A percentile compares a stretch with the other conserved stretches of the same genome.
These are phyloP conservation scores for Numida meleagris DNA, from an alignment of 2,113 vertebrate species.

Conservation along the genomic window DNA sequence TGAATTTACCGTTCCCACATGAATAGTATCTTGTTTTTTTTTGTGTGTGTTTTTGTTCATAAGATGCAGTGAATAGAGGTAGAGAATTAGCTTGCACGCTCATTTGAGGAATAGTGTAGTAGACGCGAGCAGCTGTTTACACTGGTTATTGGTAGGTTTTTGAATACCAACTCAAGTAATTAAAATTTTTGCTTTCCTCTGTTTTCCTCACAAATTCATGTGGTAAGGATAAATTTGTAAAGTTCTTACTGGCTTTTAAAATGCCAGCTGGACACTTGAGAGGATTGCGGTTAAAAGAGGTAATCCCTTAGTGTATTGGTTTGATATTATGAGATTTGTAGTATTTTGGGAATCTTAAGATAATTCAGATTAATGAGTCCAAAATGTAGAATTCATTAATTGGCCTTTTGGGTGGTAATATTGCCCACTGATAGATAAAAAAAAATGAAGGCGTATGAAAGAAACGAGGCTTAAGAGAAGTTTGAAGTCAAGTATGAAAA, in stretches of 20 bases:
- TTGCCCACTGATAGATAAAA: not conserved
- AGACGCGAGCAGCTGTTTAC: not conserved
- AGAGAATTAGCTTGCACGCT: not conserved
- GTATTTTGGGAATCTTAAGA: not conserved
- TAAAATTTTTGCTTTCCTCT: not conserved
- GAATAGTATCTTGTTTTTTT: not conserved
- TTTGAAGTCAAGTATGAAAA: not conserved
- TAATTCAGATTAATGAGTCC: fast-evolving
- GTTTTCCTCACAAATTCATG: not conserved
- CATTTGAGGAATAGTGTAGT: not conserved
- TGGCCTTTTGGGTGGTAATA: not conserved
- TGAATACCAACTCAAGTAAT: not conserved
- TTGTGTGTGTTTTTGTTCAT: not conserved
- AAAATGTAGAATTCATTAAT: not conserved
- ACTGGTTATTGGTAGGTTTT: not conserved
- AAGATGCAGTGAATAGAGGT: not conserved
- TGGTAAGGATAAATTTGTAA: not conserved
- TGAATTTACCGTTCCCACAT: not conserved
- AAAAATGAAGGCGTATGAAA: not conserved
- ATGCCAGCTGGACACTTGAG: fast-evolving
- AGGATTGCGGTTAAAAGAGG: not conserved
- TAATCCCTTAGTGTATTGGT: not conserved
- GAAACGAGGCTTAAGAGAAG: not conserved
- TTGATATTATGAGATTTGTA: not conserved
- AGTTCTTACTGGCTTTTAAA: not conserved